Conservation (phyloP, 2,113 vertebrate species). For the Psettodes erumei region DNA sequence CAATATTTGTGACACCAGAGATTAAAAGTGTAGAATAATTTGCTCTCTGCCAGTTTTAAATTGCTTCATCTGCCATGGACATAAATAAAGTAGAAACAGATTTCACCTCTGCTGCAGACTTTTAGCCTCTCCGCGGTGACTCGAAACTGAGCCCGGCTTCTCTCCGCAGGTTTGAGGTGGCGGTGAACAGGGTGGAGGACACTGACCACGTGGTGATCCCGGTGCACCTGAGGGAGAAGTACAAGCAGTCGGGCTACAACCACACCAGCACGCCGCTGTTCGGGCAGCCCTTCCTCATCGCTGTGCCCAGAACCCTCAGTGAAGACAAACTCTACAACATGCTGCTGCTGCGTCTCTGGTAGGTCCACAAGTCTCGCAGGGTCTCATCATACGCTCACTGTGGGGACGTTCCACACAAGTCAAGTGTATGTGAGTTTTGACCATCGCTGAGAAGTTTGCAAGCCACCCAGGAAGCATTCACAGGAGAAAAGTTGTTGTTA, state of each 20-base stretch:
- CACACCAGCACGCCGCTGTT: slow-evolving; percentile 95
- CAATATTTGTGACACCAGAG: background rate
- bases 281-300: slow-evolving; percentile 95
- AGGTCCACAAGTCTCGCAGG: slow-evolving; percentile 29
- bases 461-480: too few species aligned
- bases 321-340: slow-evolving; percentile 98
- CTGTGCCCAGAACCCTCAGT: slow-evolving; percentile 92
- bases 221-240: slow-evolving; percentile 95
- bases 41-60: background rate
- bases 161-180: slow-evolving; percentile 84
- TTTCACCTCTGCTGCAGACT: background rate
- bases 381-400: background rate
- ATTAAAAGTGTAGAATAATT: background rate
- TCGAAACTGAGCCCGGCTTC: background rate
- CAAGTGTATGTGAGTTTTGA: background rate
- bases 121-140: background rate
- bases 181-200: slow-evolving; percentile 92
- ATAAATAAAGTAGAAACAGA: background rate
- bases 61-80: background rate
- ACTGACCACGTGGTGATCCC: slow-evolving; percentile 96
- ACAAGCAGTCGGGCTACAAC: slow-evolving; percentile 95
- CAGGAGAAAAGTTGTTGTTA: background rate
- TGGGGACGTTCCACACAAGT: too few species aligned
- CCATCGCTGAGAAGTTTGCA: background rate
- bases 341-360: slow-evolving; percentile 95